Evolutionary conservation across 2,888 invertebrate species (phyloP).

Genomic region (Zonitis immaculata): DNA sequence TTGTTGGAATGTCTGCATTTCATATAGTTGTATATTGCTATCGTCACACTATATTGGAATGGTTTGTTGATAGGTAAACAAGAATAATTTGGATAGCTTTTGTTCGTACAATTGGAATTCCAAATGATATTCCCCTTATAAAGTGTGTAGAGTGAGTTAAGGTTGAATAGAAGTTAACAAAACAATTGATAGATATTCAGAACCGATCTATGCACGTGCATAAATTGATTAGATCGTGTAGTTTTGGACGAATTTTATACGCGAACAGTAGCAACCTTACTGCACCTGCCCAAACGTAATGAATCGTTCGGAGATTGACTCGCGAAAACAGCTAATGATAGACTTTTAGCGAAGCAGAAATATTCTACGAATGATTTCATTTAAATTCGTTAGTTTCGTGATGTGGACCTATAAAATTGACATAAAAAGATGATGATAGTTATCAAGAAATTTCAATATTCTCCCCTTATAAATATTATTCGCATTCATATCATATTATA

Average conservation of each 20-base stretch:
- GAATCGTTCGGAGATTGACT: too few species aligned
- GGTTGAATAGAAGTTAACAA: too few species aligned
- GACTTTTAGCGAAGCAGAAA: too few species aligned
- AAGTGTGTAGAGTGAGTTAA: too few species aligned
- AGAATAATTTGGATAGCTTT: conserved; percentile 1
- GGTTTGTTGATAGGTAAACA: neutral
- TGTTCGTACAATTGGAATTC: neutral
- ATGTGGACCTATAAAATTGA: neutral
- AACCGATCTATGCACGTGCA: too few species aligned
- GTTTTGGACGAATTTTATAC: too few species aligned
- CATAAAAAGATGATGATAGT: neutral
- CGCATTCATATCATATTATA: neutral
- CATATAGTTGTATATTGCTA: neutral
- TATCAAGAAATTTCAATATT: neutral
- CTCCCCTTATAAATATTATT: neutral
- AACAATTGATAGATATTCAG: too few species aligned
- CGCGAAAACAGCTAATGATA: too few species aligned
- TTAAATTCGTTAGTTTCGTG: neutral
- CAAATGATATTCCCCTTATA: neutral
- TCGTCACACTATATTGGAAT: neutral
- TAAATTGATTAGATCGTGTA: too few species aligned
- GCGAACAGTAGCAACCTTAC: too few species aligned
- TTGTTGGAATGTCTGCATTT: neutral
- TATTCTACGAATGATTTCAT: too few species aligned
- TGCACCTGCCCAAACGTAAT: too few species aligned